Base-by-base conservation (phyloP, 2,888 invertebrate genomes). In the Priocnemis perturbator region DNA sequence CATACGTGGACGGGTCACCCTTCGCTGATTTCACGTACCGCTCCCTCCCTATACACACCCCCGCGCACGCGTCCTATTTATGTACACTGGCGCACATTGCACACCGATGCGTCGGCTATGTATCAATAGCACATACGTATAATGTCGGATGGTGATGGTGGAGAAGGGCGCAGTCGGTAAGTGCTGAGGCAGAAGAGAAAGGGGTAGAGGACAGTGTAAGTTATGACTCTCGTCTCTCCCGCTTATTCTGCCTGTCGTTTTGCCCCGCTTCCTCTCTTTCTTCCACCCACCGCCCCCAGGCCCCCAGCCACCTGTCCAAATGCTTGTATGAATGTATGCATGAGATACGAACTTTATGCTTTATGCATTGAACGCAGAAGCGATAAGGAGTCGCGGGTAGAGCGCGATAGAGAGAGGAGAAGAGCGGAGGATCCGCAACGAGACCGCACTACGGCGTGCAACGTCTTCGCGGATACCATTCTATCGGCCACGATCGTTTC, bases 281-380 rank as follows among this genome's bases (percentile, higher is more conserved):
- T 58, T n/a, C 58, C 67, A 67, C 57, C 65, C 61, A 30, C 64
- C 65, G 19, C 26, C 19, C 61, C 67, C 30, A 44, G 58, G 66
- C 68, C 69, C 69, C 71, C 72, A 64, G 70, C 60, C 59, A 47
- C 47, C 48, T 60, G 50, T 50, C 50, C 50, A 21, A 20, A 48
- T 26, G n/a, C 44, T 17, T 48, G 71, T 82, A 87, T 86, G 86
- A 87, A 88, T 88, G 84, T 86, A 87, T 88, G 86, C 86, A 88
- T 88, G 87, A 88, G 87, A 88, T 86, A 87, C 80, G 81, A 88
- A 87, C 88, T 88, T 87, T 85, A 86, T 87, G 87, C 87, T 87
- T 87, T 86, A 88, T 88, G 86, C 85, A 87, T 87, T 86, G 85
- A 86, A 86, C 84, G 85, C 83, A 81, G 69, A 76, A 57, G 68